Evolutionary conservation across 1,140 invertebrate genomes (phyloP).

Genomic region (Drosophila pruinosa): DNA sequence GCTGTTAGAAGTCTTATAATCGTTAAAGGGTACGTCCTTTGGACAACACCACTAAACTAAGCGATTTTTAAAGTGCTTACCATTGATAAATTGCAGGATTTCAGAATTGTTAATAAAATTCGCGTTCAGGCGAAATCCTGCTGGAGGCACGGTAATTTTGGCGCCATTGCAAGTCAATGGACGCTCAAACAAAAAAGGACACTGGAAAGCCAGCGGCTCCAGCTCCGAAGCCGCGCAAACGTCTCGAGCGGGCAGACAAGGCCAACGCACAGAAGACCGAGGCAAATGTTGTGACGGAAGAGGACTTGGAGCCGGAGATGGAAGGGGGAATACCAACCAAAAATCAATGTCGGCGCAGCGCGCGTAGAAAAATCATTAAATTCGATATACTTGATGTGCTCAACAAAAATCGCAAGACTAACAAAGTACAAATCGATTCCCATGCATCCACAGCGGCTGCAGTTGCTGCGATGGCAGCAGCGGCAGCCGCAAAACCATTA

Average conservation of each 20-base stretch:
- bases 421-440: constrained; percentile 72
- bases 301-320: not conserved
- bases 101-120: too few relatives aligned
- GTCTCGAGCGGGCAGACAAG: not conserved
- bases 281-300: not conserved
- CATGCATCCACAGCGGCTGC: constrained; percentile 22
- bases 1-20: not conserved
- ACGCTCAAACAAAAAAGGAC: not conserved
- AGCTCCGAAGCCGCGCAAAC: constrained; percentile 3
- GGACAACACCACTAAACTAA: not conserved
- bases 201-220: not conserved
- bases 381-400: constrained; percentile 73
- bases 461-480: too few relatives aligned
- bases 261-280: not conserved
- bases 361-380: constrained; percentile 75
- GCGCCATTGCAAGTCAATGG: constrained; percentile 17
- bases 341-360: constrained; percentile 68
- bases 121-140: not conserved
- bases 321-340: not conserved
- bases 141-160: constrained; percentile 9
- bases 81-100: not conserved
- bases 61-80: not conserved
- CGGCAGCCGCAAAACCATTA: too few relatives aligned
- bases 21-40: not conserved
- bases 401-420: constrained; percentile 65